Evolutionary conservation across 2,888 invertebrate genomes (phyloP).

Genomic region (Ophioninae sp.): DNA sequence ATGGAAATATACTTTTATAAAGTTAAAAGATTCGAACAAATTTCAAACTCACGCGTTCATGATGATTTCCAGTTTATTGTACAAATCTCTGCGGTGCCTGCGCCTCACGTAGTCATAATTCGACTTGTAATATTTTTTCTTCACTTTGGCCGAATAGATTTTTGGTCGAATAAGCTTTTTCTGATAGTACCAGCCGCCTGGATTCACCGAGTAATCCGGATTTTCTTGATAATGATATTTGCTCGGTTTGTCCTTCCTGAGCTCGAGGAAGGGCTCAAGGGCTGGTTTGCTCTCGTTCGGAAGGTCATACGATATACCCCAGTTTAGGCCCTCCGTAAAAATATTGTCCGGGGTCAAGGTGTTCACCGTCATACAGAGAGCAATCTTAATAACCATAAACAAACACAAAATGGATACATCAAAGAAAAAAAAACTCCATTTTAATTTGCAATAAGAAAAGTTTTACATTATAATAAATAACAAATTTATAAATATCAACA

Average conservation of each 20-base stretch:
- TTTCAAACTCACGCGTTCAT: constrained; percentile 85
- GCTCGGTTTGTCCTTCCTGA: constrained; percentile 72
- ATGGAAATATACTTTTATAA: background rate
- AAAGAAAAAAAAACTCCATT: background rate
- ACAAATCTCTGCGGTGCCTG: constrained; percentile 86
- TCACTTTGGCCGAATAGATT: constrained; percentile 41
- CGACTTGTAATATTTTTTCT: constrained; percentile 73
- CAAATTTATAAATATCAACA: background rate
- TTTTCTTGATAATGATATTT: constrained; percentile 56
- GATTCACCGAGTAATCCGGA: constrained; percentile 57
- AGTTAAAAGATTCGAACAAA: background rate
- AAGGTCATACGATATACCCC: constrained; percentile 86
- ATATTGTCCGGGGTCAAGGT: constrained; percentile 79
- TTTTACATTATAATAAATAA: background rate
- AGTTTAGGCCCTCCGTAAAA: constrained; percentile 86
- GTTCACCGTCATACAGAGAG: constrained; percentile 84
- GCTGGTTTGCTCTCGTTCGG: constrained; percentile 80
- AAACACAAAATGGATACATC: background rate
- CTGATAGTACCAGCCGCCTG: constrained; percentile 65
- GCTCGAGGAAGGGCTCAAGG: constrained; percentile 75
- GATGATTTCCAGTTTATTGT: constrained; percentile 86
- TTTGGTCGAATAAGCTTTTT: constrained; percentile 65
- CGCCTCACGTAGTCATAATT: constrained; percentile 82
- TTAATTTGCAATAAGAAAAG: background rate
- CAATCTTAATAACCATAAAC: constrained; percentile 67